A percentile compares a stretch with the other conserved stretches of the same genome.
Evolutionary conservation across 2,113 vertebrate species (phyloP).

Genomic region (Vulpes vulpes): DNA sequence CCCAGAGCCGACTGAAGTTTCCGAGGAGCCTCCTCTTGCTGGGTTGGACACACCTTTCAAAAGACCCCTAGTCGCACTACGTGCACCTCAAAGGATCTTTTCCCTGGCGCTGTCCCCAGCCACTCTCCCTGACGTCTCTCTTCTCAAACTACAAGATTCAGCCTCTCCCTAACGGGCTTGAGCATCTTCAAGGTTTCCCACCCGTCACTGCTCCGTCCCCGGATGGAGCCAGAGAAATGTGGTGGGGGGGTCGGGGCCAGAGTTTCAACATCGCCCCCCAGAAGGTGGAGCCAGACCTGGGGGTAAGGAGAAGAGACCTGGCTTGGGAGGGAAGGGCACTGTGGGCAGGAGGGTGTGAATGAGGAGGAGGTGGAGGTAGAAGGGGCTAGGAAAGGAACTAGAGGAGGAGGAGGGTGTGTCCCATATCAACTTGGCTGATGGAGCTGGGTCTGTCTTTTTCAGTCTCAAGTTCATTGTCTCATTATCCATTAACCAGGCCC

Average conservation of each 20-base stretch:
- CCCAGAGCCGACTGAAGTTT: slow-evolving; percentile 76
- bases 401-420: slow-evolving; percentile 55
- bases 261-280: slow-evolving; percentile 81
- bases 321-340: not conserved
- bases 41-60: slow-evolving; percentile 63
- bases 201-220: slow-evolving; percentile 48
- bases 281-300: slow-evolving; percentile 75
- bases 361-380: not conserved
- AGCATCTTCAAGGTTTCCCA: slow-evolving; percentile 71
- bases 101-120: not conserved
- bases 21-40: slow-evolving; percentile 64
- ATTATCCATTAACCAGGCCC: slow-evolving; percentile 82
- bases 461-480: slow-evolving; percentile 74
- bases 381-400: not conserved
- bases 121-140: not conserved
- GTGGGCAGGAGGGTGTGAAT: not conserved
- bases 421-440: not conserved
- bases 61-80: slow-evolving; percentile 31
- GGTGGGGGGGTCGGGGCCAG: slow-evolving; percentile 84
- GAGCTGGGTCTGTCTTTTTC: slow-evolving; percentile 51
- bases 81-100: not conserved
- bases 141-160: not conserved
- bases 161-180: slow-evolving; percentile 3
- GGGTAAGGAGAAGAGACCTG: slow-evolving; percentile 72
- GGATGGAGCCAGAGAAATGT: slow-evolving; percentile 83